Evolutionary conservation across 2,113 vertebrate genomes (phyloP), one percentile per base, ranked within the genome.

Genomic region (Corynorhinus townsendii): DNA sequence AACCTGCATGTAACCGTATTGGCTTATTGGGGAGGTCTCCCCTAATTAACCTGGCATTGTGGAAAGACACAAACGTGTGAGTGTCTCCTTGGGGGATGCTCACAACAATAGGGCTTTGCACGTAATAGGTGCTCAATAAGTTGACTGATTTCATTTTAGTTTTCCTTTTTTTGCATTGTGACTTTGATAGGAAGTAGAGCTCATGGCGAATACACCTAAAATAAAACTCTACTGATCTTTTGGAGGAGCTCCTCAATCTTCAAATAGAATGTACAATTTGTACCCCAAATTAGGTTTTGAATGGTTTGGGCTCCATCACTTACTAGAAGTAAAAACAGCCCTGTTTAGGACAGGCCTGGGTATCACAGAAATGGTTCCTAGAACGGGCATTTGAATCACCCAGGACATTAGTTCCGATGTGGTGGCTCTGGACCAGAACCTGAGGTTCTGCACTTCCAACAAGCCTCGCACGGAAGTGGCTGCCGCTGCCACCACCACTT

Each of bases 101-200:
- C 75, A 77, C 11, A n/a, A 33, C 47, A 77, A 22, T 5, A 77
- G 24, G 2, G 33, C 49, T 92, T 86, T 89, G 86, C 64, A 76
- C 4, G 7, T 62, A 80, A 38, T 62, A 62, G 16, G 11, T 86
- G 40, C n/a, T 91, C 86, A 91, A 79, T 83, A 56, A 84, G 30
- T 45, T 77, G 62, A 73, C 91, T 68, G 9, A 81, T 87, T 96
- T 89, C 4, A 16, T 89, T 82, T 91, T 84, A 84, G 38, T 93
- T 47, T 73, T 83, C 73, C 90, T 6, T 0, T 86, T 95, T 75
- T 62, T 95, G 35, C 52, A 45, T 92, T 90, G 30, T 62, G 45
- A 85, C 38, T 75, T 89, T 73, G 26, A 33, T 84, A 80, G 72
- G 62, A 91, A 77, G 22, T 40, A 84, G 40, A 88, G 35, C 28